Evolutionary conservation across 2,888 invertebrate species (phyloP).

Genomic region (Brassicogethes aeneus): DNA sequence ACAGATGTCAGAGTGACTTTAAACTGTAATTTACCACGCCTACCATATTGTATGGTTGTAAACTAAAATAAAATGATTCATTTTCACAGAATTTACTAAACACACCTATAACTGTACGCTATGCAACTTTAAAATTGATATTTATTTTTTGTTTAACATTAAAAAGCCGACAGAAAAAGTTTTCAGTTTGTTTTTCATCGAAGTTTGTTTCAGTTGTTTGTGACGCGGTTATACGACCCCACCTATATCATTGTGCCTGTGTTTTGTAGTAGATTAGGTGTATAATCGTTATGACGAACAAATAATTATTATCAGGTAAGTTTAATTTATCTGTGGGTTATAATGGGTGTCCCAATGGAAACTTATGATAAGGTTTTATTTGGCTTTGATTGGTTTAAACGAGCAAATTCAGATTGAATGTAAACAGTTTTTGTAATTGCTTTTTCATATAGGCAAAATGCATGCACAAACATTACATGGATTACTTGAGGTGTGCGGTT

Average conservation of each 20-base stretch:
- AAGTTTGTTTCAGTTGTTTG: constrained; percentile 11
- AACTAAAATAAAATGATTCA: constrained; percentile 23
- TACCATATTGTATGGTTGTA: constrained; percentile 13
- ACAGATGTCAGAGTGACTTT: not conserved
- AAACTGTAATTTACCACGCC: constrained; percentile 17
- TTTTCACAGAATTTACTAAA: constrained; percentile 15
- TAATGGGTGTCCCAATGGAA: no score
- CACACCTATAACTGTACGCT: constrained; percentile 9
- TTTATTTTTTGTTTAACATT: not conserved
- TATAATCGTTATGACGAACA: constrained; percentile 34
- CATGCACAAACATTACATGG: not conserved
- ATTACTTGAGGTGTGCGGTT: no score
- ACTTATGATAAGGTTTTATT: no score
- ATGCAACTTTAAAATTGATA: constrained; percentile 2
- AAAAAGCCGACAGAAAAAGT: not conserved
- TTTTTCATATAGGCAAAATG: not conserved
- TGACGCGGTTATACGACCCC: constrained; percentile 27
- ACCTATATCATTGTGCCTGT: constrained; percentile 32
- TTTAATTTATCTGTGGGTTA: no score
- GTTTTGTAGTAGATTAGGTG: constrained; percentile 30
- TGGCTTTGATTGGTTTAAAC: no score
- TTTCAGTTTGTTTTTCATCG: constrained; percentile 8
- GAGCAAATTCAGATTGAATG: not conserved
- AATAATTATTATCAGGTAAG: constrained; percentile 26
- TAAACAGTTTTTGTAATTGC: not conserved